These are phyloP conservation scores for Leuciscus waleckii DNA, from an alignment of 2,797 vertebrate species.

Conservation along the genomic window DNA sequence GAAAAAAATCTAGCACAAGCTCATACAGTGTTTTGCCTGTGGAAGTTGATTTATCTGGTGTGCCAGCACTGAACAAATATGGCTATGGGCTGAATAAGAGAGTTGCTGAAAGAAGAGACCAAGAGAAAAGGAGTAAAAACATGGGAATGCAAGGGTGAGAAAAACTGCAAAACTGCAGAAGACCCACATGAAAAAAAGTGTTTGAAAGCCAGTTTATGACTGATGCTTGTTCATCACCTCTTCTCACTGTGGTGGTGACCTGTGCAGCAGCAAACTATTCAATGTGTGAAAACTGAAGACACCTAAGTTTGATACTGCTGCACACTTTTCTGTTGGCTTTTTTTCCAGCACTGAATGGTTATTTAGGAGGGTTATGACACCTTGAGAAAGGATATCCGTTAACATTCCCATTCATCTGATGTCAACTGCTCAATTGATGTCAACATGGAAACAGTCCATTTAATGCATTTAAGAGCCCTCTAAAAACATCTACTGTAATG, in stretches of 20 bases:
- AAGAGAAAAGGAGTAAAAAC: neutral
- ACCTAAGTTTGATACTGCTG: neutral
- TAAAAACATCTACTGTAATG: neutral
- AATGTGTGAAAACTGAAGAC: neutral
- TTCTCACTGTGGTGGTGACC: neutral
- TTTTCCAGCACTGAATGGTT: neutral
- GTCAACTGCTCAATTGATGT: neutral
- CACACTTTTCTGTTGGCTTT: neutral
- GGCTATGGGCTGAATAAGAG: slow-evolving; percentile 11
- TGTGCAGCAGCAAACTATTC: neutral
- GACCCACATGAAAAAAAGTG: no score
- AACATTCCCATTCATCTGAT: neutral
- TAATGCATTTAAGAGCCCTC: neutral
- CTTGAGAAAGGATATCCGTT: neutral
- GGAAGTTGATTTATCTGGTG: slow-evolving; percentile 53
- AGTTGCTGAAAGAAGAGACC: neutral
- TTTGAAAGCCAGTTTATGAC: neutral
- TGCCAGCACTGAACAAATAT: slow-evolving; percentile 41
- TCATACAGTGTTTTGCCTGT: slow-evolving; percentile 51
- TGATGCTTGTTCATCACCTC: slow-evolving; percentile 3
- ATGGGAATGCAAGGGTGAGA: neutral
- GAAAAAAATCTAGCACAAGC: slow-evolving; percentile 40
- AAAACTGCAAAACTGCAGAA: neutral
- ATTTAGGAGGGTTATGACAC: neutral
- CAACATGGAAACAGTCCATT: neutral